Evolutionary conservation across 2,888 invertebrate genomes (phyloP).

Genomic region (Neuroscelio doddi): DNA sequence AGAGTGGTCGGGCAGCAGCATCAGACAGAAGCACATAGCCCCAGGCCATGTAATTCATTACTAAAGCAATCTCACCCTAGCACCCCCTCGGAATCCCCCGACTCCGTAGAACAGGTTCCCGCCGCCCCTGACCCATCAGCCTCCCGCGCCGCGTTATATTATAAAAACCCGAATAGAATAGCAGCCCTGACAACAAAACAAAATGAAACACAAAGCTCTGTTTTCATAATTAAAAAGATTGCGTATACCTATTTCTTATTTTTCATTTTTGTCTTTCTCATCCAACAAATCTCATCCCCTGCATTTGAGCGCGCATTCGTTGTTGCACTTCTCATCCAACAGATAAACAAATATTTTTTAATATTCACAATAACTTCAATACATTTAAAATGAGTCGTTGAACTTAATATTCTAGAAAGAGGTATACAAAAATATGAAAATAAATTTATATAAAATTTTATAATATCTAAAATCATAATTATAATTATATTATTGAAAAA

Average conservation of each 20-base stretch:
- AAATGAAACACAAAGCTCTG: constrained; percentile 72
- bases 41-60: constrained; percentile 70
- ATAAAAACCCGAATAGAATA: constrained; percentile 69
- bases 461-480: too few species aligned
- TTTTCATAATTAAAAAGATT: constrained; percentile 73
- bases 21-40: constrained; percentile 67
- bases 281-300: constrained; percentile 40
- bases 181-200: constrained; percentile 70
- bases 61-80: constrained; percentile 59
- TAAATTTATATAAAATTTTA: too few species aligned
- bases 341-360: background rate
- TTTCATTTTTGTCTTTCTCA: constrained; percentile 44
- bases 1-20: constrained; percentile 55
- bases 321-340: background rate
- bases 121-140: constrained; percentile 64
- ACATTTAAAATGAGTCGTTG: too few species aligned
- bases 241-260: constrained; percentile 62
- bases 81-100: constrained; percentile 50
- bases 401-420: too few species aligned
- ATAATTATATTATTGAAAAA: too few species aligned
- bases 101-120: constrained; percentile 43
- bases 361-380: too few species aligned
- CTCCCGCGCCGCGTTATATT: constrained; percentile 63
- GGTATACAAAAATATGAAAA: too few species aligned
- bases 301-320: constrained; percentile 9